phyloP scores from a whole-genome alignment of 2,797 vertebrate genomes.

The Merluccius polli region DNA sequence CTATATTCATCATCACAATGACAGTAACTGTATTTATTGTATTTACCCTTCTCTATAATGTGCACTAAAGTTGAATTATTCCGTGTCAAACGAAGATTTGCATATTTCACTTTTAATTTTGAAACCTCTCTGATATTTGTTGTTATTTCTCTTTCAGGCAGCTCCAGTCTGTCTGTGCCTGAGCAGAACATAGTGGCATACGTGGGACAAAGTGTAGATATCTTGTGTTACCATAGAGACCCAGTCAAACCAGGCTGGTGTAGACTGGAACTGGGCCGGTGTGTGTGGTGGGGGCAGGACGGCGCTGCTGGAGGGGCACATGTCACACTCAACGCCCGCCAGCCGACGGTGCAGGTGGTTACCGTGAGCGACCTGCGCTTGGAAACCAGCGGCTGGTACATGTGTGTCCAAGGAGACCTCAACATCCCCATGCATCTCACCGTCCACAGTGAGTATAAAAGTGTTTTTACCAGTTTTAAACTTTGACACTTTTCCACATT shows the following conservation, averaged over 20 bases:
- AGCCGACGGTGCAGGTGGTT: constrained; percentile 12
- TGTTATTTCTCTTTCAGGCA: constrained; percentile 18
- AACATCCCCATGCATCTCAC: constrained; percentile 47
- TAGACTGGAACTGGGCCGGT: background rate
- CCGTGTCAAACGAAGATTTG: no score
- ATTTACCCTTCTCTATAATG: no score
- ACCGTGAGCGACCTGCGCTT: constrained; percentile 27
- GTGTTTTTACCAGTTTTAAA: background rate
- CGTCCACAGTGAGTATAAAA: constrained; percentile 22
- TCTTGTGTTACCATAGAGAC: background rate
- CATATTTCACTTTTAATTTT: no score
- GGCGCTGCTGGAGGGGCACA: constrained; percentile 8
- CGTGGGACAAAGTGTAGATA: constrained; percentile 30
- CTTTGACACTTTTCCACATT: background rate
- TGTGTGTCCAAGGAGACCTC: constrained; percentile 14
- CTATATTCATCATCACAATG: no score
- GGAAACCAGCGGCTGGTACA: constrained; percentile 47
- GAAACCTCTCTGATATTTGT: background rate
- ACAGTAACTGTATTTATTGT: no score
- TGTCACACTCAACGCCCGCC: constrained; percentile 12
- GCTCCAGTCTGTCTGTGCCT: constrained; percentile 13
- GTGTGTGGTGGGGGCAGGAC: constrained; percentile 10
- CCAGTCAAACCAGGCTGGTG: constrained; percentile 30
- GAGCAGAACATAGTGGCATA: constrained; percentile 18
- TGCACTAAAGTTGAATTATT: no score